Conservation (phyloP, 2,113 vertebrate genomes). For the Romanogobio albipinnatus region DNA sequence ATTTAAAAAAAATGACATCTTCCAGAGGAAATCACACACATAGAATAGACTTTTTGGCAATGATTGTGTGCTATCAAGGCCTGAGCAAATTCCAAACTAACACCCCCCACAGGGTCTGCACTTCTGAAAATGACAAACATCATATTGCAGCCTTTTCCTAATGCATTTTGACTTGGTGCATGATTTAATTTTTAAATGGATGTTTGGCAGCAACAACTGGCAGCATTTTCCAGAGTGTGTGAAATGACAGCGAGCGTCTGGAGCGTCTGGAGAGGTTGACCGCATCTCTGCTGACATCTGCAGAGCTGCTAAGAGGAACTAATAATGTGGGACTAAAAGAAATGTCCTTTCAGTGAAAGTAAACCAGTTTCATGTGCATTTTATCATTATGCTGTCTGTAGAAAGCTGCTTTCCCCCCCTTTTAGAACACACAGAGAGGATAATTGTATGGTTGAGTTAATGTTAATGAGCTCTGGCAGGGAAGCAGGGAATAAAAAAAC, state of each 20-base stretch:
- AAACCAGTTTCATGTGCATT: constrained; percentile 9
- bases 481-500: background rate
- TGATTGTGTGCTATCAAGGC: background rate
- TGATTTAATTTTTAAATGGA: constrained; percentile 13
- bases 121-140: constrained; percentile 19
- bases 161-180: background rate
- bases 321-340: constrained; percentile 12
- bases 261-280: constrained; percentile 23
- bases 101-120: background rate
- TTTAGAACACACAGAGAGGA: constrained; percentile 25
- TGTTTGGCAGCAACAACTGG: constrained; percentile 9
- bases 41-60: background rate
- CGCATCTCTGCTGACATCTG: constrained; percentile 28
- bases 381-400: constrained; percentile 8
- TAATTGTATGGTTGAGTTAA: constrained; percentile 10
- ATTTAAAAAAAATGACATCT: constrained; percentile 19
- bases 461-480: background rate
- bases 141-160: background rate
- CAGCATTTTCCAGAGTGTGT: background rate
- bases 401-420: background rate
- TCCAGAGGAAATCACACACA: constrained; percentile 10
- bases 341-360: background rate
- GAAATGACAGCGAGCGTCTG: constrained; percentile 22
- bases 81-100: background rate
- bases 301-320: constrained; percentile 2